A percentile compares a stretch with the other conserved stretches of the same genome.
phyloP scores from a whole-genome alignment of 2,888 invertebrate species.

The Baronia brevicornis region DNA sequence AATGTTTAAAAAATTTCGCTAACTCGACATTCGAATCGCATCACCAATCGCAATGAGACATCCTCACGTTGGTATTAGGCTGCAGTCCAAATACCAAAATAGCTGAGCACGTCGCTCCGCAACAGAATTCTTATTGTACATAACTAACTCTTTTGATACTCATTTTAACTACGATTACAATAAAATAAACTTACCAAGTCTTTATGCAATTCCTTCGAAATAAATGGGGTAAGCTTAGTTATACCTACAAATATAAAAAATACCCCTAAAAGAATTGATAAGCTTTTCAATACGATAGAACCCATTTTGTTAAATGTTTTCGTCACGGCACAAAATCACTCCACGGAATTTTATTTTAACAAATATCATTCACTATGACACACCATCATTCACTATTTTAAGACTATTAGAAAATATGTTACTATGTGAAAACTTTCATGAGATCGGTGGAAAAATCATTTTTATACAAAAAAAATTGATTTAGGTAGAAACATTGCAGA shows the following conservation, averaged over 20 bases:
- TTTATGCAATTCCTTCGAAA: constrained; percentile 96
- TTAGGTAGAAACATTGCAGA: constrained; percentile 16
- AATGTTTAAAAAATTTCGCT: constrained; percentile 10
- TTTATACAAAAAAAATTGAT: constrained; percentile 14
- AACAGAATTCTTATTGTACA: constrained; percentile 62
- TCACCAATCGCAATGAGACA: constrained; percentile 49
- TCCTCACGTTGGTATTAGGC: constrained; percentile 62
- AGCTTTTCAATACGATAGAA: constrained; percentile 90
- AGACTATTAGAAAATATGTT: constrained; percentile 1
- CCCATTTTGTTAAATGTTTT: constrained; percentile 56
- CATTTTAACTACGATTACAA: constrained; percentile 12
- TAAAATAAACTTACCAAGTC: constrained; percentile 85
- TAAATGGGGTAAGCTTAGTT: constrained; percentile 91
- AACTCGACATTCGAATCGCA: constrained; percentile 20
- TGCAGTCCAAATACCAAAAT: constrained; percentile 72
- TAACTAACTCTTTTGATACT: constrained; percentile 45
- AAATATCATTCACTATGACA: constrained; percentile 27
- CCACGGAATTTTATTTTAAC: constrained; percentile 23
- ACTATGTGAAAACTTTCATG: constrained; percentile 1
- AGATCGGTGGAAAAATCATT: constrained; percentile 14
- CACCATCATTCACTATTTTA: constrained; percentile 18
- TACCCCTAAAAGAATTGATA: constrained; percentile 92
- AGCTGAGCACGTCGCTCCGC: constrained; percentile 58
- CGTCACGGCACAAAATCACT: no score
- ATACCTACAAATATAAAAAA: constrained; percentile 97